Evolutionary conservation across 2,888 invertebrate genomes (phyloP), one percentile per base, ranked within the genome.

Genomic region (Monochamus alternatus): DNA sequence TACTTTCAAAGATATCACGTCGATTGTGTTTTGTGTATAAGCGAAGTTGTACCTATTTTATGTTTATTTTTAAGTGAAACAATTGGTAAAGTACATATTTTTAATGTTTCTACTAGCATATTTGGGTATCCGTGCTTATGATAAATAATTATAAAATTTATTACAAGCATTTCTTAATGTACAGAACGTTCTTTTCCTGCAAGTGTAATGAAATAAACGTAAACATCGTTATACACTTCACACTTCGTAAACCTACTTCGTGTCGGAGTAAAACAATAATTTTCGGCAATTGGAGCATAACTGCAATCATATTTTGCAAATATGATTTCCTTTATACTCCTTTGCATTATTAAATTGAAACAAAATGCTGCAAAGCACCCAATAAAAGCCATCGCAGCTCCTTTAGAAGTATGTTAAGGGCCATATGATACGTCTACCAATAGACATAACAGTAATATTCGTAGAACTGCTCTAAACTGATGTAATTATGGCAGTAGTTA

Each of bases 361-460:
- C 47, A 47, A 47, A 47, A 47, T 47, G 47, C 47, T 47, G 47
- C 47, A 47, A 47, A 47, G 47, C 10, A 47, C 8, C 8, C 5
- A 47, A 47, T 47, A 47, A 58, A 58, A 22, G 58, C 30, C 22
- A 58, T 58, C 58, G 8, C 8, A 58, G 9, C 58, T 14, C 14
- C 58, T 3, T 58, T 58, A 58, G 14, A 58, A 58, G 30, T n/a
- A n/a, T 58, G 58, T 58, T 58, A 58, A 58, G 30, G 14, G 9
- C 8, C 58, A 9, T 30, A 58, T 8, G 14, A 58, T 58, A 58
- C 30, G 14, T 30, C 58, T 58, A 14, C 58, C 5, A 14, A 58
- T 58, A 58, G 58, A 58, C 58, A 58, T 58, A 58, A 58, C 3
- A 58, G 58, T 58, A 14, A 58, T 58, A 14, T 58, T 14, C 58